phyloP scores from a whole-genome alignment of 2,888 invertebrate genomes.

The Morpho achilles region DNA sequence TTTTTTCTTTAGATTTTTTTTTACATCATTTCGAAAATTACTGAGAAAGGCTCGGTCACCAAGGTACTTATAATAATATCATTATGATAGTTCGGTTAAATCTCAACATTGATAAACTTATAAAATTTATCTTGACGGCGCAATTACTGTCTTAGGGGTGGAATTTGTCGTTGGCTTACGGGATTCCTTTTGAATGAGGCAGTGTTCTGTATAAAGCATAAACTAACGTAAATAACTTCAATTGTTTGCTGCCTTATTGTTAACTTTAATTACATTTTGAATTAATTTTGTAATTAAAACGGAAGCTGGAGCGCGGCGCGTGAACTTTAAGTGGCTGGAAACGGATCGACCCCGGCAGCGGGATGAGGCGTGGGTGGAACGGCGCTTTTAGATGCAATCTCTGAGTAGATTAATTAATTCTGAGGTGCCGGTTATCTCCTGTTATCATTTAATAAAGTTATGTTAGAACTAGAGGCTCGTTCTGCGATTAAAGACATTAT shows the following conservation, averaged over 20 bases:
- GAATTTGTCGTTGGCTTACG: conserved; percentile 10
- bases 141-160: too few species aligned
- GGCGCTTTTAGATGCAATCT: conserved; percentile 75
- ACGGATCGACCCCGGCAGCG: conserved; percentile 65
- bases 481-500: conserved; percentile 46
- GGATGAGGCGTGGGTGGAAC: conserved; percentile 30
- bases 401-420: conserved; percentile 79
- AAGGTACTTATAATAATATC: too few species aligned
- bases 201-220: conserved; percentile 52
- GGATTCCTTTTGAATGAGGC: conserved; percentile 50
- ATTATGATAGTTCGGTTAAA: too few species aligned
- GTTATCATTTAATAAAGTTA: conserved; percentile 78
- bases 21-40: too few species aligned
- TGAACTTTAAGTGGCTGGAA: conserved; percentile 80
- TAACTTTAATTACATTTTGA: conserved; percentile 81
- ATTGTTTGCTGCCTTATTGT: conserved; percentile 81
- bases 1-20: too few species aligned
- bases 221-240: conserved; percentile 81
- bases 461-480: conserved; percentile 38
- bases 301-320: conserved; percentile 79
- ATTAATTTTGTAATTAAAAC: conserved; percentile 81
- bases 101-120: too few species aligned
- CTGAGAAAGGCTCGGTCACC: too few species aligned
- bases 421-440: conserved; percentile 77
- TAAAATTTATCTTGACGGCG: too few species aligned